phyloP scores from a whole-genome alignment of 1,140 invertebrate species.

The Coelopa frigida region DNA sequence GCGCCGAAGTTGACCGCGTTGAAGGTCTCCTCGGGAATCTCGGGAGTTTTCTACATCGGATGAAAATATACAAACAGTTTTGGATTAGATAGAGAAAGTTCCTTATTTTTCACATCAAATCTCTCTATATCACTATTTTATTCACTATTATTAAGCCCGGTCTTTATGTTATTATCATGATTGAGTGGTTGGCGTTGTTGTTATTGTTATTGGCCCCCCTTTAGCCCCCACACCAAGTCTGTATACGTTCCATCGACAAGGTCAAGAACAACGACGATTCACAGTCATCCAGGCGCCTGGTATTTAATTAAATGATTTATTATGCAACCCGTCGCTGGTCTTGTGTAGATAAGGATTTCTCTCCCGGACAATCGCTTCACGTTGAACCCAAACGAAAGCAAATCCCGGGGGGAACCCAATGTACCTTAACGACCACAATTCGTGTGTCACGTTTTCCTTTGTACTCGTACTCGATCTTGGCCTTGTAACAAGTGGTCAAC shows the following conservation, averaged over 20 bases:
- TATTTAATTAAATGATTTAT: too few species aligned
- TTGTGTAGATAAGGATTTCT: too few species aligned
- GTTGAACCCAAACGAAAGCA: too few species aligned
- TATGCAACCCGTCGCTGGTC: too few species aligned
- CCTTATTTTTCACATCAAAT: not conserved
- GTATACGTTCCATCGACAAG: too few species aligned
- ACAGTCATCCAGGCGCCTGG: too few species aligned
- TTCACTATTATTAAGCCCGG: not conserved
- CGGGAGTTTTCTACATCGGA: conserved; percentile 29
- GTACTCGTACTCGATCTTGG: conserved; percentile 20
- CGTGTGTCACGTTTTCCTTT: conserved; percentile 7
- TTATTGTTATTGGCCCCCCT: too few species aligned
- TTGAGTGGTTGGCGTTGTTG: too few species aligned
- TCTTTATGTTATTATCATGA: not conserved
- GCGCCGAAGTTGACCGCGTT: conserved; percentile 21
- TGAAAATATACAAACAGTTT: not conserved
- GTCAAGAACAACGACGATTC: too few species aligned
- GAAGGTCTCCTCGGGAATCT: conserved; percentile 18
- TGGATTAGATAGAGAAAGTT: conserved; percentile 1
- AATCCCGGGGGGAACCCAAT: too few species aligned
- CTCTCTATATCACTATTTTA: not conserved
- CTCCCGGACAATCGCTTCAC: too few species aligned
- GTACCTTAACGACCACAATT: conserved; percentile 33
- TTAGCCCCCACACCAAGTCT: too few species aligned
- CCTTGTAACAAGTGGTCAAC: conserved; percentile 30